Evolutionary conservation across 2,888 invertebrate genomes (phyloP).

Genomic region (Catocala nupta): DNA sequence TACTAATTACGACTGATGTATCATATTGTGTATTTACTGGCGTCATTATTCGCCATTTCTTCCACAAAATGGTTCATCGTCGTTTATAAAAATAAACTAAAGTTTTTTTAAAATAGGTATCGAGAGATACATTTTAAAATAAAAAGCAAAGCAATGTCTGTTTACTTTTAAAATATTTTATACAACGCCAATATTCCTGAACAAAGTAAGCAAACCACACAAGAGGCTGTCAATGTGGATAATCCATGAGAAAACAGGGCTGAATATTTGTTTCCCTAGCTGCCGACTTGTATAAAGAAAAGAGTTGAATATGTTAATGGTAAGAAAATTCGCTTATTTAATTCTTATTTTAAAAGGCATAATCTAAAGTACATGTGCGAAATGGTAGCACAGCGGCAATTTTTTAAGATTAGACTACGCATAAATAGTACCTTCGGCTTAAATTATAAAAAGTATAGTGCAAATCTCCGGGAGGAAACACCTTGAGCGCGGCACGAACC

Average conservation of each 20-base stretch:
- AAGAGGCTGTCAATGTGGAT: slow-evolving; percentile 58
- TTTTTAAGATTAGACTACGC: no score
- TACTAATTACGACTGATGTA: slow-evolving; percentile 6
- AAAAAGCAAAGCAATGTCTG: slow-evolving; percentile 37
- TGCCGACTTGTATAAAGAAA: slow-evolving; percentile 46
- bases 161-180: slow-evolving; percentile 38
- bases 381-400: no score
- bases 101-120: background rate
- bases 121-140: background rate
- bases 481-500: no score
- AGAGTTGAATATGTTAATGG: slow-evolving; percentile 25
- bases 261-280: slow-evolving; percentile 56
- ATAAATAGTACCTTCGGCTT: no score
- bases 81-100: background rate
- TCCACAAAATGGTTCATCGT: no score
- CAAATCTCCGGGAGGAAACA: no score
- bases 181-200: slow-evolving; percentile 25
- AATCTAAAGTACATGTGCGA: no score
- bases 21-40: background rate
- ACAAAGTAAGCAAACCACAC: slow-evolving; percentile 53
- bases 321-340: slow-evolving; percentile 13
- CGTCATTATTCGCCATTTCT: background rate
- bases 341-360: no score
- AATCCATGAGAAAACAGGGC: slow-evolving; percentile 58
- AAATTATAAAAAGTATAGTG: no score